Evolutionary conservation across 2,888 invertebrate genomes (phyloP).

Genomic region (Stegophylla sp.): DNA sequence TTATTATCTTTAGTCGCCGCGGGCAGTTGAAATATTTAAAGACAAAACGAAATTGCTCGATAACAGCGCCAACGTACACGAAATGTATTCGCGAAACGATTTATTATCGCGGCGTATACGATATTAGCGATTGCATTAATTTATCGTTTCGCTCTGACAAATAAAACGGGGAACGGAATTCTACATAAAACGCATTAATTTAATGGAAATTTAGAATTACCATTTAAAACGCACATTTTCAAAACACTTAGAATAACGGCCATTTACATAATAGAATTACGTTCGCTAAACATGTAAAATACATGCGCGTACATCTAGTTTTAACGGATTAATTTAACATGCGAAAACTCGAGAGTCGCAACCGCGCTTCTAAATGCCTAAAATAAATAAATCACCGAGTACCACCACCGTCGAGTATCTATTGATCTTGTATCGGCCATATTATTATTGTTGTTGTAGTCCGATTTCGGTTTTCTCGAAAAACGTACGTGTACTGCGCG

Average conservation of each 20-base stretch:
- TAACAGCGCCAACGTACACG: no score
- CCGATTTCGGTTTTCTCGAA: no score
- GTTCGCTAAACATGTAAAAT: neutral
- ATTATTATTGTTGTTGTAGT: no score
- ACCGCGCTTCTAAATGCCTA: neutral
- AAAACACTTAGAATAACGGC: conserved; percentile 14
- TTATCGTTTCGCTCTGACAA: conserved; percentile 10
- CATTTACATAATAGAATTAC: conserved; percentile 27
- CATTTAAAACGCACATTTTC: conserved; percentile 21
- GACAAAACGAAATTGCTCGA: no score
- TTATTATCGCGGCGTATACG: neutral
- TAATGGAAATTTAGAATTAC: conserved; percentile 19
- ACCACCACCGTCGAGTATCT: no score
- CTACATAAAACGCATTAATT: neutral
- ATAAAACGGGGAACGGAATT: conserved; percentile 7
- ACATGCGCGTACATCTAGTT: neutral
- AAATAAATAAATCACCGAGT: neutral
- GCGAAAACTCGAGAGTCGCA: neutral
- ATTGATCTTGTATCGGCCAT: no score
- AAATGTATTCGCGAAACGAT: no score
- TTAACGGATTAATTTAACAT: neutral
- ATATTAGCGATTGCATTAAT: conserved; percentile 6
- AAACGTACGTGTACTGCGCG: no score
- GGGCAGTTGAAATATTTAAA: no score
- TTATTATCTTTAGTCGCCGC: no score